Evolutionary conservation across 2,888 invertebrate genomes (phyloP), one percentile per base, ranked within the genome.

Genomic region (Ametastegia equiseti): DNA sequence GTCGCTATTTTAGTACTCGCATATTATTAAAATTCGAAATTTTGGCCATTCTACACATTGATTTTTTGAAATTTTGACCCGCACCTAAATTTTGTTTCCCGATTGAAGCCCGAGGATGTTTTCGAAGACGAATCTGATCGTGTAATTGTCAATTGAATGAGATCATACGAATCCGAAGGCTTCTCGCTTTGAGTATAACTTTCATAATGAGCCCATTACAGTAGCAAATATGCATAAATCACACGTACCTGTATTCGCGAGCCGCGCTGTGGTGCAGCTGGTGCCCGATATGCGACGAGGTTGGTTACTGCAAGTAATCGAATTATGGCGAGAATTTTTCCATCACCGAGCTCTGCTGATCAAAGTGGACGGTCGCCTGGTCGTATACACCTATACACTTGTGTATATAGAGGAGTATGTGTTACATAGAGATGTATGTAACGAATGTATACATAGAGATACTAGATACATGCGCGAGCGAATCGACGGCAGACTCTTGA

Each of bases 291-390:
- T 47, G 23, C 67, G 67, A n/a, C 67, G 23, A 45, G 50, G 36
- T 50, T 75, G 73, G 73, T 54, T 33, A 75, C 73, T 50, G 15
- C 33, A 36, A 45, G 39, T 60, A 78, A 78, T 78, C 30, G 63
- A 60, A 69, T 73, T 80, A 80, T 47, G 42, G 81, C 78, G 83
- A 83, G 85, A 83, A 86, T 86, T 87, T 88, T 86, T 87, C 87
- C 86, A 85, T 86, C 85, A 83, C 84, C 83, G 84, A 82, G 78
- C 63, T 81, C 83, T 84, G 84, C 82, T 85, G 86, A 86, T 88
- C 88, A 88, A 88, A 88, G 88, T 86, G 87, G 83, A 81, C 78
- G 83, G 80, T 82, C 83, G 83, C 83, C 85, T 57, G 60, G n/a
- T 5, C 36, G 75, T 54, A 60, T 63, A 67, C 11, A n/a, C 23